Conservation (phyloP, 2,888 invertebrate genomes). For the Lithosia quadra region DNA sequence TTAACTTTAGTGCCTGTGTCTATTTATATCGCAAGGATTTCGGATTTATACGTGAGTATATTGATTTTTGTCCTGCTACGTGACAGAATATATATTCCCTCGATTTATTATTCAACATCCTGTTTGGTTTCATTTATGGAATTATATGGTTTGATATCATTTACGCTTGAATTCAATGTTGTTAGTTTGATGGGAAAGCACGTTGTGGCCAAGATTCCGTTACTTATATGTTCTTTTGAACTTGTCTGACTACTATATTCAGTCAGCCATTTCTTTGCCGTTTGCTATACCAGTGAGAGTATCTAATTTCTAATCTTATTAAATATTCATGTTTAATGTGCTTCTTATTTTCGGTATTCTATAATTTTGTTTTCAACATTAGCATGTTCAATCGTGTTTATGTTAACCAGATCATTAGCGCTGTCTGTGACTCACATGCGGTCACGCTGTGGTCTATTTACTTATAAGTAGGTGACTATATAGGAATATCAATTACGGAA, state of each 20-base stretch:
- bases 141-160: constrained; percentile 13
- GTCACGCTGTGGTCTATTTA: constrained; percentile 54
- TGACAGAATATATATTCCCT: constrained; percentile 41
- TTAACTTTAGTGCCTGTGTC: constrained; percentile 53
- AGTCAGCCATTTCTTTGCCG: constrained; percentile 49
- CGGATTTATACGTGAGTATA: constrained; percentile 66
- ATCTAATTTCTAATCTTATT: constrained; percentile 41
- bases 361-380: constrained; percentile 29
- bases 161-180: constrained; percentile 38
- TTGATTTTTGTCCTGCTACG: constrained; percentile 60
- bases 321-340: constrained; percentile 35
- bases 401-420: constrained; percentile 44
- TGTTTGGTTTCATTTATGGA: constrained; percentile 10
- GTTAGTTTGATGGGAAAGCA: constrained; percentile 65
- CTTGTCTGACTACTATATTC: constrained; percentile 65
- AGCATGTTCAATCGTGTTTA: constrained; percentile 46
- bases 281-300: constrained; percentile 33
- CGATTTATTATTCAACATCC: constrained; percentile 15
- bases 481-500: constrained; percentile 49
- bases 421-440: constrained; percentile 53
- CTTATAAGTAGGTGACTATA: constrained; percentile 43
- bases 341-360: constrained; percentile 7
- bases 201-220: constrained; percentile 73
- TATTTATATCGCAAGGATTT: constrained; percentile 57
- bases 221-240: constrained; percentile 76